A percentile compares a stretch with the other conserved stretches of the same genome.
Conservation (phyloP, 2,888 invertebrate genomes). For the Pristionchus exspectatus region DNA sequence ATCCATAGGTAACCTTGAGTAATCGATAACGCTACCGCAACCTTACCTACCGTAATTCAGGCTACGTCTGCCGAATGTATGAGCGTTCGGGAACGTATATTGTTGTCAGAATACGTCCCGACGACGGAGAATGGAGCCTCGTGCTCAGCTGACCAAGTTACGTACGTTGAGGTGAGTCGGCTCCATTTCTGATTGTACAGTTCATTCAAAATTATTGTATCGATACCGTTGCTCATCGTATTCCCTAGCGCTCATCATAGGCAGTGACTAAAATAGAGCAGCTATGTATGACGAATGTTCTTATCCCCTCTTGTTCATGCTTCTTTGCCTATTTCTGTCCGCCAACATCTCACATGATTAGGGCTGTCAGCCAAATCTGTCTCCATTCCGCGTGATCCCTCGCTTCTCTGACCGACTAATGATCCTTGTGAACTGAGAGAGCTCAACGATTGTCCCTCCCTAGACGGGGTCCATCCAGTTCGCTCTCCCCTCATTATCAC, state of each 20-base stretch:
- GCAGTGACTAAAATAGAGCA: too few relatives aligned
- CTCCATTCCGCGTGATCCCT: too few relatives aligned
- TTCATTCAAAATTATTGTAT: too few relatives aligned
- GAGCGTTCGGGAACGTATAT: constrained; percentile 76
- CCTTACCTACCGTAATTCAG: constrained; percentile 63
- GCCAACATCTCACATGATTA: background rate
- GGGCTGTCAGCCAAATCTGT: too few relatives aligned
- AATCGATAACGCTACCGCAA: constrained; percentile 27
- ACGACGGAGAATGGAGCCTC: constrained; percentile 58
- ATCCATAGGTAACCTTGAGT: background rate
- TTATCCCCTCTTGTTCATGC: background rate
- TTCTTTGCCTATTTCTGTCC: background rate
- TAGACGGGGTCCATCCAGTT: background rate
- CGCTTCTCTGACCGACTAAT: too few relatives aligned
- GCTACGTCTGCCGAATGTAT: constrained; percentile 76
- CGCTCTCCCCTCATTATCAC: constrained; percentile 30
- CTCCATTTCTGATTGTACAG: too few relatives aligned
- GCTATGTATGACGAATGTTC: too few relatives aligned
- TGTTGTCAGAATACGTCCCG: constrained; percentile 73
- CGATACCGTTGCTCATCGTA: too few relatives aligned
- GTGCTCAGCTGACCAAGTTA: constrained; percentile 75
- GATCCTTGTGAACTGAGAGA: too few relatives aligned
- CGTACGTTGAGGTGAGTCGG: constrained; percentile 71
- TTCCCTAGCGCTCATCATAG: too few relatives aligned
- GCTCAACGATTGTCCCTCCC: background rate